Percentiles rank a stretch among this genome's conserved stretches.
phyloP scores from a whole-genome alignment of 2,888 invertebrate species.

The Trissolcus brochymenae region DNA sequence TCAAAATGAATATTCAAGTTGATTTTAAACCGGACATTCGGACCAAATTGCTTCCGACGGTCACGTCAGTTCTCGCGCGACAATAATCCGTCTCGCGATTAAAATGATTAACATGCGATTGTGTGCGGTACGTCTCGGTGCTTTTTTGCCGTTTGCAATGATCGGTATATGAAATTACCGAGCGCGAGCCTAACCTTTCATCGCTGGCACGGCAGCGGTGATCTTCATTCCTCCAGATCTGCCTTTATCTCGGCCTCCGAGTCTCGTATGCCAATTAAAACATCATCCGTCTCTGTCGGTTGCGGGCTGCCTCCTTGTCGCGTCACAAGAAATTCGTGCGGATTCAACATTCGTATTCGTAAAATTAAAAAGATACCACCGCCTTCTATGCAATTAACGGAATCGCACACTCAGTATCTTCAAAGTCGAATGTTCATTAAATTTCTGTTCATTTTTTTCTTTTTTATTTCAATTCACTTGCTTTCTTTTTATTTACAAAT shows the following conservation, averaged over 20 bases:
- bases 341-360: constrained; percentile 10
- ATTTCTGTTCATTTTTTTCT: too few relatives aligned
- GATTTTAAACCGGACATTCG: too few relatives aligned
- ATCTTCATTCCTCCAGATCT: constrained; percentile 48
- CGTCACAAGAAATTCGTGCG: constrained; percentile 40
- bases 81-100: constrained; percentile 51
- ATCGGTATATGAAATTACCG: constrained; percentile 56
- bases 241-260: constrained; percentile 46
- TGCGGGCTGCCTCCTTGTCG: constrained; percentile 21
- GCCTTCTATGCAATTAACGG: constrained; percentile 10
- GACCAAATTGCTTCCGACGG: too few relatives aligned
- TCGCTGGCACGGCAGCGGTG: constrained; percentile 53
- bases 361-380: constrained; percentile 19
- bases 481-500: too few relatives aligned
- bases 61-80: constrained; percentile 14
- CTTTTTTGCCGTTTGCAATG: constrained; percentile 42
- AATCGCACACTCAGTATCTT: neutral
- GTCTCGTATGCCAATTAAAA: constrained; percentile 56
- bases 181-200: constrained; percentile 57
- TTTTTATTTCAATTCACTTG: too few relatives aligned
- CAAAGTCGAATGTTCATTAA: too few relatives aligned
- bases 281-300: constrained; percentile 33
- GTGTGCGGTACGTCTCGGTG: constrained; percentile 48
- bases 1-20: too few relatives aligned
- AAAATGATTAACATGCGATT: constrained; percentile 56